phyloP scores from a whole-genome alignment of 2,888 invertebrate species.

The Fabriciana adippe region DNA sequence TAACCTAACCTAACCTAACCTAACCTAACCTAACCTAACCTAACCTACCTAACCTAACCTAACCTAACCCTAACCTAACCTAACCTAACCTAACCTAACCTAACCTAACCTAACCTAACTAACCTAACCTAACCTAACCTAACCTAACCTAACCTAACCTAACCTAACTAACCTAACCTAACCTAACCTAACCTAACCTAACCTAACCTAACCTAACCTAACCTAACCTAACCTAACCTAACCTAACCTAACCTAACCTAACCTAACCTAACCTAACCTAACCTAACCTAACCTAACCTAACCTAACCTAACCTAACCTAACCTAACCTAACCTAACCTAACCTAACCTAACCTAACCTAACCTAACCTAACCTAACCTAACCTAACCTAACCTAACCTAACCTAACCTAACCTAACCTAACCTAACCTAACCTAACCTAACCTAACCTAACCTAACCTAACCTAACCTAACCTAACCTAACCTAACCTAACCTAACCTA shows the following conservation, averaged over 20 bases:
- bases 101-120: conserved; percentile 35
- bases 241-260: conserved; percentile 36
- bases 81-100: conserved; percentile 40
- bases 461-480: too few relatives aligned
- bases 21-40: conserved; percentile 42
- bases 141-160: conserved; percentile 36
- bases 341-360: conserved; percentile 31
- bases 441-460: too few relatives aligned
- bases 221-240: conserved; percentile 32
- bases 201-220: conserved; percentile 38
- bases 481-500: too few relatives aligned
- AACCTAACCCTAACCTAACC: conserved; percentile 41
- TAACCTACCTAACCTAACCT: conserved; percentile 36
- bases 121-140: conserved; percentile 31
- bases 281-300: conserved; percentile 26
- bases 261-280: conserved; percentile 33
- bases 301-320: conserved; percentile 32
- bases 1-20: conserved; percentile 43
- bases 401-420: too few relatives aligned
- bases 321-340: conserved; percentile 32
- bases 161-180: conserved; percentile 32
- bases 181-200: conserved; percentile 34
- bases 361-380: conserved; percentile 32
- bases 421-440: too few relatives aligned
- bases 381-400: too few relatives aligned